phyloP scores from a whole-genome alignment of 2,888 invertebrate species.

The Dolichomitus sp. region DNA sequence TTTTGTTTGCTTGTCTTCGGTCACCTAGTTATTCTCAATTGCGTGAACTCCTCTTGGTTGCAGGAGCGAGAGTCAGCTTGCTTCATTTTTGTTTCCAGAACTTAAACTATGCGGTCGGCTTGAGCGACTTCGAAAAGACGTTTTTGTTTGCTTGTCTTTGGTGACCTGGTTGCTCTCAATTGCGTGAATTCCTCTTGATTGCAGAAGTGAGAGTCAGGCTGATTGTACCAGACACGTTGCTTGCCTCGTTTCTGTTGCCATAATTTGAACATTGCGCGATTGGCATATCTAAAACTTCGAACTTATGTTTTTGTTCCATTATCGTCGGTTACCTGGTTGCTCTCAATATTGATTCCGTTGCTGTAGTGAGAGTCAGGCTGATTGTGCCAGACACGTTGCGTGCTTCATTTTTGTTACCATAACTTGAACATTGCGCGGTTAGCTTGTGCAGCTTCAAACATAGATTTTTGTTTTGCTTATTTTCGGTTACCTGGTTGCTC shows the following conservation, averaged over 20 bases:
- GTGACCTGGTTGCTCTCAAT: slow-evolving; percentile 10
- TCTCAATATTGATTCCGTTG: slow-evolving; percentile 23
- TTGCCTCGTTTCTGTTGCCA: slow-evolving; percentile 7
- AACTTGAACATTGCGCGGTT: slow-evolving; percentile 22
- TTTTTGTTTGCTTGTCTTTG: slow-evolving; percentile 30
- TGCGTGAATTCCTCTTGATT: slow-evolving; percentile 27
- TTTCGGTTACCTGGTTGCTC: slow-evolving; percentile 21
- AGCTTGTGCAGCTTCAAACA: slow-evolving; percentile 9
- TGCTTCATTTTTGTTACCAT: slow-evolving; percentile 8
- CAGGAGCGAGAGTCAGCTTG: slow-evolving; percentile 38
- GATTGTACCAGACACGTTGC: slow-evolving; percentile 24
- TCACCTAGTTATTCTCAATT: slow-evolving; percentile 4
- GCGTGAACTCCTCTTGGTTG: slow-evolving; percentile 22
- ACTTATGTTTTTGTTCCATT: slow-evolving; percentile 30
- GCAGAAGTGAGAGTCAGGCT: slow-evolving; percentile 36
- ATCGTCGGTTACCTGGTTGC: slow-evolving; percentile 17
- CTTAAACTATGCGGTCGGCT: slow-evolving; percentile 24
- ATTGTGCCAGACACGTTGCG: slow-evolving; percentile 25
- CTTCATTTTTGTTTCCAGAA: slow-evolving; percentile 20
- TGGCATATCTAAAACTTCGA: slow-evolving; percentile 2
- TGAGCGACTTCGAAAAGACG: neutral
- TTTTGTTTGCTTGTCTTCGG: slow-evolving; percentile 31
- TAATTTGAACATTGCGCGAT: slow-evolving; percentile 19
- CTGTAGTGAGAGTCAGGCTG: slow-evolving; percentile 31
- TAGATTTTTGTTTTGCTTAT: slow-evolving; percentile 31